These are phyloP conservation scores for Hypsibius dujardini DNA, from an alignment of 1,140 invertebrate genomes.

Conservation along the genomic window DNA sequence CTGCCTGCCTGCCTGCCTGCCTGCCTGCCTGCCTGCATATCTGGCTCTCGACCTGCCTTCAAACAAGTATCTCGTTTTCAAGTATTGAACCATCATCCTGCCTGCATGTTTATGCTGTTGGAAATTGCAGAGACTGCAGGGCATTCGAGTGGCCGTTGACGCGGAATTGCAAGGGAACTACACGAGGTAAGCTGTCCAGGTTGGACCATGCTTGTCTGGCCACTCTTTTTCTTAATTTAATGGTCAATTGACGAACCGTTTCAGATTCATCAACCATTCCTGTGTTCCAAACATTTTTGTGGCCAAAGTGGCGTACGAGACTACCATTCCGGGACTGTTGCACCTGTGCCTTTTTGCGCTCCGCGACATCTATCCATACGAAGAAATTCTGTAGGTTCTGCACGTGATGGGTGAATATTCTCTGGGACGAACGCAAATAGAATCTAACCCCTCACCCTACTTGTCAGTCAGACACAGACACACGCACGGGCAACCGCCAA, in stretches of 20 bases:
- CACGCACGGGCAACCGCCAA: too few species aligned
- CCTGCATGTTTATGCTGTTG: too few species aligned
- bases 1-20: too few species aligned
- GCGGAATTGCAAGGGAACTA: not conserved
- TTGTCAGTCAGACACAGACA: not conserved
- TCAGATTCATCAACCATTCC: slow-evolving; percentile 13
- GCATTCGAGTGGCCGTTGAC: not conserved
- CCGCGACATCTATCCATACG: not conserved
- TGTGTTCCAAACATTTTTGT: slow-evolving; percentile 11
- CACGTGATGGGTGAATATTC: too few species aligned
- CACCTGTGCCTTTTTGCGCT: slow-evolving; percentile 6
- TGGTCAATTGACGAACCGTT: not conserved
- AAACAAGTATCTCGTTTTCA: too few species aligned
- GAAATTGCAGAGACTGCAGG: not conserved
- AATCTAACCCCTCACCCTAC: not conserved
- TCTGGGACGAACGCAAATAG: too few species aligned
- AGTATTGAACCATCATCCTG: too few species aligned
- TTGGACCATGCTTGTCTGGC: not conserved
- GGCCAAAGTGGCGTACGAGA: not conserved
- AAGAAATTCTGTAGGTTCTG: not conserved
- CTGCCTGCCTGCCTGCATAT: too few species aligned
- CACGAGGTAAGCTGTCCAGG: not conserved
- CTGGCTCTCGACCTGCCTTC: too few species aligned
- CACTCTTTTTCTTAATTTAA: not conserved
- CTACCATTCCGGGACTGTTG: not conserved